Conservation (phyloP, 2,113 vertebrate species). For the Rhadina sibilatrix region DNA sequence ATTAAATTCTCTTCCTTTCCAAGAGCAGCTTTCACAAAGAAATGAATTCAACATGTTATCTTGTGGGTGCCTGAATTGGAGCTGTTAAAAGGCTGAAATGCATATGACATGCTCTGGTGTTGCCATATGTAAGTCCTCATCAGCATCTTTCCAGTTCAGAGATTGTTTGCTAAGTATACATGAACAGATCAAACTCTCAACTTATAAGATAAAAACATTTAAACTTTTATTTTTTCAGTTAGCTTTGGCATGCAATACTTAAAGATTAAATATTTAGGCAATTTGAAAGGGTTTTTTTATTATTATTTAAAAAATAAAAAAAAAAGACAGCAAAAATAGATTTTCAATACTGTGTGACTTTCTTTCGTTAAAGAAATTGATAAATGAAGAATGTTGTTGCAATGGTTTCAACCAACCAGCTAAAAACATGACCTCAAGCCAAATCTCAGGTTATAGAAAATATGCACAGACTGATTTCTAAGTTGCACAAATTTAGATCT, state of each 20-base stretch:
- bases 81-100: neutral
- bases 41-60: neutral
- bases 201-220: neutral
- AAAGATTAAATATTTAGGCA: neutral
- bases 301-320: too few relatives aligned
- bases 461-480: neutral
- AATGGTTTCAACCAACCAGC: neutral
- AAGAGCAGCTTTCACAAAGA: neutral
- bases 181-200: neutral
- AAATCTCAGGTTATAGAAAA: neutral
- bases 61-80: neutral
- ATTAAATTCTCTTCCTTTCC: constrained; percentile 11
- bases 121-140: neutral
- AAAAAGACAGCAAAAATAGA: neutral
- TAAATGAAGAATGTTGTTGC: neutral
- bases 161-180: neutral
- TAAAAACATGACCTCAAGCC: neutral
- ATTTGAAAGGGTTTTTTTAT: neutral
- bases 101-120: neutral
- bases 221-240: neutral
- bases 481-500: neutral
- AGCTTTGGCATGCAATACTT: neutral
- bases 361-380: neutral
- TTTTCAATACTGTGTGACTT: neutral
- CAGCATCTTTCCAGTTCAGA: neutral